Percentiles rank a stretch among this genome's conserved stretches.
Conservation (phyloP, 2,888 invertebrate genomes). For the Sceliomorpha sp. region DNA sequence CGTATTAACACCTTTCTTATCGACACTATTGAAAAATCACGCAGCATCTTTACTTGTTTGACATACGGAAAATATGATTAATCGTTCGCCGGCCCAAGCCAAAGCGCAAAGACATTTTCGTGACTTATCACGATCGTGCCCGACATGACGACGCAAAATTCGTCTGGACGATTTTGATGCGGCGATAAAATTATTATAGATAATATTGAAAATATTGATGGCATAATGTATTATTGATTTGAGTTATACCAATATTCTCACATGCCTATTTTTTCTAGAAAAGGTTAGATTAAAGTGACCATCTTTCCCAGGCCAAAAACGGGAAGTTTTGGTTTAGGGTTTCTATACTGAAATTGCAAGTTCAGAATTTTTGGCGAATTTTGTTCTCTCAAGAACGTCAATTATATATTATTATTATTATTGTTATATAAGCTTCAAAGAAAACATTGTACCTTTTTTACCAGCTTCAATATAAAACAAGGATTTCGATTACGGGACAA, state of each 20-base stretch:
- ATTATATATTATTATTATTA: slow-evolving; percentile 3
- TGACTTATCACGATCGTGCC: slow-evolving; percentile 54
- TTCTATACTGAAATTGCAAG: too few relatives aligned
- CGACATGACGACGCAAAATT: slow-evolving; percentile 36
- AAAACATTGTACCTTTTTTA: not conserved
- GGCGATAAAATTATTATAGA: slow-evolving; percentile 1
- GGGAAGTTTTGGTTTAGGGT: too few relatives aligned
- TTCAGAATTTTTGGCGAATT: too few relatives aligned
- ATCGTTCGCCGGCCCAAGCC: not conserved
- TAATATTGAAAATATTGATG: too few relatives aligned
- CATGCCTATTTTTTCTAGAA: too few relatives aligned
- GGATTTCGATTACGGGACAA: too few relatives aligned
- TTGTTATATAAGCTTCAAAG: not conserved
- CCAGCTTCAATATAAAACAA: too few relatives aligned
- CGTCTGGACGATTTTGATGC: slow-evolving; percentile 10
- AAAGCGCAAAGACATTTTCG: slow-evolving; percentile 36
- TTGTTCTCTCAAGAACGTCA: too few relatives aligned
- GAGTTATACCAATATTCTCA: too few relatives aligned
- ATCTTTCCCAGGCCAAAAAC: too few relatives aligned
- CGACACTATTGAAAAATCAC: slow-evolving; percentile 32
- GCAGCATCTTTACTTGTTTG: slow-evolving; percentile 10
- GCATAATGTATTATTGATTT: not conserved
- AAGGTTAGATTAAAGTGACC: too few relatives aligned
- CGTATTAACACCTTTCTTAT: slow-evolving; percentile 47
- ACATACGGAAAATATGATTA: slow-evolving; percentile 19